Base-by-base conservation (phyloP, 1,140 invertebrate genomes). In the Atta colombica region DNA sequence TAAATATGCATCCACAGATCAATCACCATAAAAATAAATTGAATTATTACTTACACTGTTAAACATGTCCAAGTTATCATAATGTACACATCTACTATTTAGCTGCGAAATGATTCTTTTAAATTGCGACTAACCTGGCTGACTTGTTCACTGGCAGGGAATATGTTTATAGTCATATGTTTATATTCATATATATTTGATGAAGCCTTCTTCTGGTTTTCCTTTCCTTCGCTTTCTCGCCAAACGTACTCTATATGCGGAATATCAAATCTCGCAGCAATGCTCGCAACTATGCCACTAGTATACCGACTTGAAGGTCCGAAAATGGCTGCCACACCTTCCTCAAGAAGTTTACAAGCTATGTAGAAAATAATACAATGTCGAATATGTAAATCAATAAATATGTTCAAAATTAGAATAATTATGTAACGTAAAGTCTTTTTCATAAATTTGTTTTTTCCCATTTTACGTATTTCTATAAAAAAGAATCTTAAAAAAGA, bases 281-380 rank as follows among this genome's bases (percentile, higher is more conserved):
- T 96, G 25, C 96, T 97, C 69, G 97, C 96, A 14, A 97, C 96
- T 78, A 97, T 96, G 65, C 96, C 96, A 18, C 96, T 96, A 6
- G 96, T 96, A 81, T 96, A 95, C 16, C 95, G 94, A 12, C 96
- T 97, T 80, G 96, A 96, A 8, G 98, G 98, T 2, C 98, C 98
- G 93, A 98, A 98, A 87, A 98, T 97, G 14, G 97, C 98, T 2
- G 96, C 97, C 8, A 98, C 96, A 3, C 97, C 97, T 89, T 96
- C 95, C 1, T 96, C 91, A 49, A 96, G 86, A 21, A 97, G 90
- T 49, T 96, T 94, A 89, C 96, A 97, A n/a, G 94, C 96, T 25
- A 25, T 25, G 25, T 97, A 35, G 2, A 55, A 49, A 87, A 53
- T 35, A 35, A 35, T 35, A 21, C 12, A 78, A 72, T 65, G 6